Evolutionary conservation across 2,113 vertebrate species (phyloP).

Genomic region (Gymnorhina tibicen): DNA sequence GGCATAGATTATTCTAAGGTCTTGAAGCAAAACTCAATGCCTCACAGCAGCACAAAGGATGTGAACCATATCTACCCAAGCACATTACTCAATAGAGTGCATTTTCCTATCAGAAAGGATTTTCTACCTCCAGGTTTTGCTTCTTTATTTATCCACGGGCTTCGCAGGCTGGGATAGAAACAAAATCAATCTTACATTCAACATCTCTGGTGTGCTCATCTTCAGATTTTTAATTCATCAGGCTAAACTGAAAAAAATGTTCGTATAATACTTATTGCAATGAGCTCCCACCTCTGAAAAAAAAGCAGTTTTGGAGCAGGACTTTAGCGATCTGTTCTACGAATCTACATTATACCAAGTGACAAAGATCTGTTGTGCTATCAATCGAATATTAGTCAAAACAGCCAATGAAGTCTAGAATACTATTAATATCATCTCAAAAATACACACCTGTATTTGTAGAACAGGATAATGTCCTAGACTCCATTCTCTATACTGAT

Average conservation of each 20-base stretch:
- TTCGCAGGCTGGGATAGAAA: not conserved
- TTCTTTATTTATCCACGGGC: not conserved
- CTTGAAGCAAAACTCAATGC: not conserved
- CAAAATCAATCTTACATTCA: not conserved
- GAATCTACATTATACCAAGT: not conserved
- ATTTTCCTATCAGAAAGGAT: not conserved
- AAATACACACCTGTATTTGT: not conserved
- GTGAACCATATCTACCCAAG: not conserved
- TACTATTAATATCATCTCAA: not conserved
- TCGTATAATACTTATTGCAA: not conserved
- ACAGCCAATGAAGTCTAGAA: not conserved
- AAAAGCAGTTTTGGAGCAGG: not conserved
- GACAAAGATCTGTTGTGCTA: not conserved
- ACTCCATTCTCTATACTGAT: not conserved
- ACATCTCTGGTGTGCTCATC: not conserved
- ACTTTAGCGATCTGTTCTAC: not conserved
- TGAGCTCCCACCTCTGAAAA: not conserved
- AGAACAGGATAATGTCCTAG: not conserved
- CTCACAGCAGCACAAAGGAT: not conserved
- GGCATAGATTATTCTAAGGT: not conserved
- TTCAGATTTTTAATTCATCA: not conserved
- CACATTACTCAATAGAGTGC: rapidly evolving
- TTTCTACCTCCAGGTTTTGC: not conserved
- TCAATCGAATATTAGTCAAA: not conserved
- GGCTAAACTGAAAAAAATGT: not conserved